These are phyloP conservation scores for Hestina assimilis DNA, from an alignment of 1,140 invertebrate genomes.

Conservation along the genomic window DNA sequence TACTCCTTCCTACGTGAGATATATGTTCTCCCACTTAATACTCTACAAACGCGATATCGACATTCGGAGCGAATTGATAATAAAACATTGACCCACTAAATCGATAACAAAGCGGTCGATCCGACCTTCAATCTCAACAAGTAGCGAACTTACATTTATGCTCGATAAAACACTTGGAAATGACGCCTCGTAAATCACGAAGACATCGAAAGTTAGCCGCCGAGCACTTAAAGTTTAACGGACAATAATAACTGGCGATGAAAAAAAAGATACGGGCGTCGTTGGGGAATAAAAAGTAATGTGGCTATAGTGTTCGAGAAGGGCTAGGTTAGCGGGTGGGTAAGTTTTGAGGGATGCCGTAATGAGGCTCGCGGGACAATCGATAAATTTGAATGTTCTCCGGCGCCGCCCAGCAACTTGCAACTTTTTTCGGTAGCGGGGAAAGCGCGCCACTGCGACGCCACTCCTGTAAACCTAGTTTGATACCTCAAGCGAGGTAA, in stretches of 20 bases:
- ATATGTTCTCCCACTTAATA: constrained; percentile 30
- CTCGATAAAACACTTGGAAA: constrained; percentile 76
- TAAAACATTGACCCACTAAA: constrained; percentile 62
- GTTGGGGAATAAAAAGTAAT: constrained; percentile 67
- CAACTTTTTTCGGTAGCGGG: constrained; percentile 73
- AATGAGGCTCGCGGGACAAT: constrained; percentile 71
- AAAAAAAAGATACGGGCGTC: constrained; percentile 62
- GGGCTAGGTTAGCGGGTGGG: constrained; percentile 69
- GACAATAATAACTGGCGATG: constrained; percentile 73
- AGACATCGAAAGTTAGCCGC: constrained; percentile 75
- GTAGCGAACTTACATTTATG: constrained; percentile 73
- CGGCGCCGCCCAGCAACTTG: constrained; percentile 71
- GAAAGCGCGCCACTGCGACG: constrained; percentile 65
- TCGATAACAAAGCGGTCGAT: constrained; percentile 40
- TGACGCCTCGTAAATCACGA: constrained; percentile 71
- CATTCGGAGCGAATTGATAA: constrained; percentile 35
- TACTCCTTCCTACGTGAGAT: constrained; percentile 42
- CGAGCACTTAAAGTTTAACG: constrained; percentile 77
- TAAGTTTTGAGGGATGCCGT: constrained; percentile 72
- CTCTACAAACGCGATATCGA: constrained; percentile 25
- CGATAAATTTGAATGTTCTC: constrained; percentile 77
- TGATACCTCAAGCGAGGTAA: constrained; percentile 18
- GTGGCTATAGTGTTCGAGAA: constrained; percentile 57
- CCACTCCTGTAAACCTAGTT: constrained; percentile 35
- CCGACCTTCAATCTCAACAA: constrained; percentile 75